Evolutionary conservation across 37 sponge, comb jelly and placozoan genomes (phyloP).

Genomic region (Eunapius fragilis): DNA sequence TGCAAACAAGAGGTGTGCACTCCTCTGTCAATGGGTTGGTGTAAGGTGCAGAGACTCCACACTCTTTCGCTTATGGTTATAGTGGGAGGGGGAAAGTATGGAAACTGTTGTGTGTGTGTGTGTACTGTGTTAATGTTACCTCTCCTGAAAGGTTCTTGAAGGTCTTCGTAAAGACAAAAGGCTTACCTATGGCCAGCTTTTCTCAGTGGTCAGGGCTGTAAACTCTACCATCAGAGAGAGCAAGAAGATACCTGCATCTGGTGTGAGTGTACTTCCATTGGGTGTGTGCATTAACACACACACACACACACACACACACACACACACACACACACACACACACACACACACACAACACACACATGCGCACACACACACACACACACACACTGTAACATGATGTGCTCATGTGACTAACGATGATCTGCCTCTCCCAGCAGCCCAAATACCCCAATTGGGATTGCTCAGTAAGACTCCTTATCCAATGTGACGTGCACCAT

Average conservation of each 20-base stretch:
- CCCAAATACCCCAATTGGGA: neutral
- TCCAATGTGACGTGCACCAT: neutral
- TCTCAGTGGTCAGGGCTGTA: constrained; percentile 46
- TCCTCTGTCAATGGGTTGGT: no score
- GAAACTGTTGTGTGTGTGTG: no score
- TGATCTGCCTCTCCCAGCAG: neutral
- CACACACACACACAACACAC: no score
- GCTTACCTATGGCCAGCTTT: constrained; percentile 51
- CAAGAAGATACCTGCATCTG: neutral
- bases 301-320: no score
- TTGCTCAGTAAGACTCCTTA: neutral
- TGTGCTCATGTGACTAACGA: neutral
- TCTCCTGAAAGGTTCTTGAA: constrained; percentile 8
- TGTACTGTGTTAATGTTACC: neutral
- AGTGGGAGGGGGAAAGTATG: no score
- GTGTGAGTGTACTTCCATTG: no score
- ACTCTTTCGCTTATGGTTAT: no score
- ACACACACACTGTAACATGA: neutral
- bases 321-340: no score
- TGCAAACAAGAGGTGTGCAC: no score
- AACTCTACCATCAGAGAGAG: constrained; percentile 38
- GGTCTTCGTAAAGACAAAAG: constrained; percentile 6
- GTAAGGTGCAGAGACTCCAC: no score
- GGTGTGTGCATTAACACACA: neutral
- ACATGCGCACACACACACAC: no score